These are phyloP conservation scores for Myotis pilosus DNA, from an alignment of 2,797 vertebrate genomes.

Conservation along the genomic window DNA sequence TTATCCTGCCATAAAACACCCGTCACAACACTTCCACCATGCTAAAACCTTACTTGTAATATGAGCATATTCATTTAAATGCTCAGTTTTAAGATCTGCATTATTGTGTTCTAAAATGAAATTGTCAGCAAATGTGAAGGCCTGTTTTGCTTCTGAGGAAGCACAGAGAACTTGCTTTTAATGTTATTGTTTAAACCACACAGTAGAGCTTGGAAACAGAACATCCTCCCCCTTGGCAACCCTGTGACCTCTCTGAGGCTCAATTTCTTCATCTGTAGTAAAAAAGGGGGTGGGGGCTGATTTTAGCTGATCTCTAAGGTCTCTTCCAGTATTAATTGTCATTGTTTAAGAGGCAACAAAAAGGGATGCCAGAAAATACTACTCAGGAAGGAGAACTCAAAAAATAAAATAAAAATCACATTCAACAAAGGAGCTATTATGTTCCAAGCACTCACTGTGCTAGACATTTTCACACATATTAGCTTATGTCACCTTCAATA, in stretches of 20 bases:
- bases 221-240: background rate
- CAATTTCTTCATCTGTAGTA: background rate
- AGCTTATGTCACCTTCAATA: background rate
- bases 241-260: background rate
- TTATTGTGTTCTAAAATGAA: slow-evolving; percentile 60
- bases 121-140: slow-evolving; percentile 60
- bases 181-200: slow-evolving; percentile 49
- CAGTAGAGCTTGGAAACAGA: slow-evolving; percentile 25
- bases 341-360: slow-evolving; percentile 8
- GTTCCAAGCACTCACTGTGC: background rate
- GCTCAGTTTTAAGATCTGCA: slow-evolving; percentile 42
- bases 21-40: slow-evolving; percentile 4
- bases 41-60: slow-evolving; percentile 41
- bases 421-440: background rate
- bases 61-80: slow-evolving; percentile 57
- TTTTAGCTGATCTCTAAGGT: background rate
- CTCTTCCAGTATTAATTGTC: background rate
- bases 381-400: background rate
- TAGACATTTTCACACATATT: background rate
- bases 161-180: slow-evolving; percentile 32
- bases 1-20: slow-evolving; percentile 48
- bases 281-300: background rate
- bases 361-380: background rate
- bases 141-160: slow-evolving; percentile 5
- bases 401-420: background rate